Evolutionary conservation across 2,113 vertebrate genomes (phyloP).

Genomic region (Gopherus evgoodei): DNA sequence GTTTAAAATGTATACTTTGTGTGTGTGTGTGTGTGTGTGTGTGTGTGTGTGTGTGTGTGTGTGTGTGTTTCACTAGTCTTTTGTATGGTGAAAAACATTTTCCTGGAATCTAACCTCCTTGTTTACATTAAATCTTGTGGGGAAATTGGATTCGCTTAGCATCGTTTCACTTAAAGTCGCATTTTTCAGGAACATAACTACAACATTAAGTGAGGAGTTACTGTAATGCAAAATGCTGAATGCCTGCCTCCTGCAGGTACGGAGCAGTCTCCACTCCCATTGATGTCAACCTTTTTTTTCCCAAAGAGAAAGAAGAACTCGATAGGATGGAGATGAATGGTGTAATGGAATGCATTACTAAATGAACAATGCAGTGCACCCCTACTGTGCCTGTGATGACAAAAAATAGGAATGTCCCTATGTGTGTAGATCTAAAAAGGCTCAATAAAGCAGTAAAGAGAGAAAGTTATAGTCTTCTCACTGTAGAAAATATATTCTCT

Average conservation of each 20-base stretch:
- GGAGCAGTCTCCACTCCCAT: background rate
- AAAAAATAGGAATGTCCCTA: background rate
- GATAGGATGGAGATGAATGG: background rate
- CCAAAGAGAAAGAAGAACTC: background rate
- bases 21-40: too few relatives aligned
- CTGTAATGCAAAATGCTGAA: background rate
- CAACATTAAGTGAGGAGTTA: too few relatives aligned
- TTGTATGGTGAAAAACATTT: too few relatives aligned
- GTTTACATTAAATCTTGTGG: too few relatives aligned
- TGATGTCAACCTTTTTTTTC: background rate
- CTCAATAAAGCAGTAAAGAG: background rate
- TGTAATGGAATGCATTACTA: background rate
- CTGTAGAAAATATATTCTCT: background rate
- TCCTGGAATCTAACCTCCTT: too few relatives aligned
- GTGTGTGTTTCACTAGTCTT: too few relatives aligned
- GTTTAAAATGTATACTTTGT: too few relatives aligned
- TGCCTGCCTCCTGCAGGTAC: background rate
- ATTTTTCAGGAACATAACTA: too few relatives aligned
- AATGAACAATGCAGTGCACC: background rate
- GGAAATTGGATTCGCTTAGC: too few relatives aligned
- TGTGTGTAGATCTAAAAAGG: background rate
- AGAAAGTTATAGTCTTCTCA: background rate
- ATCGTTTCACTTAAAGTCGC: too few relatives aligned
- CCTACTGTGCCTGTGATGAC: background rate
- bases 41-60: too few relatives aligned